These are phyloP conservation scores for Kobus ellipsiprymnus DNA, from an alignment of 2,113 vertebrate genomes.

Conservation along the genomic window DNA sequence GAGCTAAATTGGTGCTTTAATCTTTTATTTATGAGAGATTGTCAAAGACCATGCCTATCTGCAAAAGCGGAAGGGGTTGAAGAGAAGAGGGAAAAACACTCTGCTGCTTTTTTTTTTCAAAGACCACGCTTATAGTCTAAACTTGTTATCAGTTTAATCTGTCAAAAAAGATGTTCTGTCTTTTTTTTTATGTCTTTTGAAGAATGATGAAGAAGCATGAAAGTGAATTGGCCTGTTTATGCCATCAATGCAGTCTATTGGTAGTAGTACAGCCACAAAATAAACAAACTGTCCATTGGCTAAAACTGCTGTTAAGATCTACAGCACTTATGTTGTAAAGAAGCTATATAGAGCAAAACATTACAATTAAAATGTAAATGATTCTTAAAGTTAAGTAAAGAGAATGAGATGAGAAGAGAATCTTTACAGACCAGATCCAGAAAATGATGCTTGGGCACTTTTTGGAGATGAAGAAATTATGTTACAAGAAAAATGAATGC, in stretches of 20 bases:
- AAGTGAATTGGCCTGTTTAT: not conserved
- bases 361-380: not conserved
- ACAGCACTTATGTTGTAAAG: not conserved
- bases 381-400: not conserved
- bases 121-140: conserved; percentile 26
- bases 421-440: not conserved
- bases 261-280: not conserved
- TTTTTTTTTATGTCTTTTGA: conserved; percentile 43
- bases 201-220: conserved; percentile 31
- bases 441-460: not conserved
- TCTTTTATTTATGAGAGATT: conserved; percentile 25
- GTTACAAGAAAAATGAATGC: not conserved
- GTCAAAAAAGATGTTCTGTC: not conserved
- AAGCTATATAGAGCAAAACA: not conserved
- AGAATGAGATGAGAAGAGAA: not conserved
- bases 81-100: not conserved
- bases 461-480: not conserved
- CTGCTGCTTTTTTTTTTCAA: not conserved
- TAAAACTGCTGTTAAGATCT: not conserved
- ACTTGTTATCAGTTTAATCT: conserved; percentile 21
- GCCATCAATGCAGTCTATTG: not conserved
- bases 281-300: not conserved
- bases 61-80: not conserved
- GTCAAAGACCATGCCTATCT: not conserved
- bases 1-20: not conserved